A percentile compares a stretch with the other conserved stretches of the same genome.
These are phyloP conservation scores for Dolichotis patagonum DNA, from an alignment of 2,113 vertebrate species.

Conservation along the genomic window DNA sequence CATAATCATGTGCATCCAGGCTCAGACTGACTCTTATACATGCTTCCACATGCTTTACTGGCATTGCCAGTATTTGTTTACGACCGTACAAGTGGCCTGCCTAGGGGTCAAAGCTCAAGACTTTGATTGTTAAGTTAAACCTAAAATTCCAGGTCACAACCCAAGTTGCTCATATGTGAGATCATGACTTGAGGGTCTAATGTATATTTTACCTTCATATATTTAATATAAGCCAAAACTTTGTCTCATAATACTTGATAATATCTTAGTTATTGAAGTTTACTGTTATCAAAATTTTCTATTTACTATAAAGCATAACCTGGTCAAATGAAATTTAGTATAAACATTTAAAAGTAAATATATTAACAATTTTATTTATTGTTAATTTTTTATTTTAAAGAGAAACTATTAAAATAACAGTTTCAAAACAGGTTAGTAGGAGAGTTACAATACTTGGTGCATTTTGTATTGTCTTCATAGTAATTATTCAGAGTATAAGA, in stretches of 20 bases:
- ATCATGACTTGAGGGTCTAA: neutral
- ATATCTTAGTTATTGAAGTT: neutral
- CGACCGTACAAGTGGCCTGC: neutral
- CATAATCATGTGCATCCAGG: neutral
- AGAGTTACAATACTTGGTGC: too few relatives aligned
- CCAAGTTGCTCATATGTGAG: neutral
- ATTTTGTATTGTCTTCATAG: too few relatives aligned
- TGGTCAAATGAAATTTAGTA: neutral
- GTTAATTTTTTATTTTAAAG: neutral
- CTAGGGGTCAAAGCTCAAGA: neutral
- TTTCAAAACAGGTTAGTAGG: too few relatives aligned
- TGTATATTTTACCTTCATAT: neutral
- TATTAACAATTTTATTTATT: neutral
- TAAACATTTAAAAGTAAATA: neutral
- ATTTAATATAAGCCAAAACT: neutral
- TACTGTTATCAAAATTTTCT: neutral
- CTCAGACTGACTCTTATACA: neutral
- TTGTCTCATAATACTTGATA: neutral
- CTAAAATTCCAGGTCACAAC: neutral
- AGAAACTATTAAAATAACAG: too few relatives aligned
- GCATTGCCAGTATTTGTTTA: neutral
- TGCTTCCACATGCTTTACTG: neutral
- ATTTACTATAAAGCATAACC: neutral
- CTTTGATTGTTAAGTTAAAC: neutral
- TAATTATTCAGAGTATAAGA: too few relatives aligned